These are phyloP conservation scores for honey bee (Apis mellifera) DNA, from an alignment of 1,140 invertebrate genomes.

Conservation along the genomic window Amel_HAv3.1 CM009943.2:3429501-3430000, in stretches of 20 bases:
- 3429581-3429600: background rate
- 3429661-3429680: background rate
- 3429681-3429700: background rate
- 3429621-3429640: too few species aligned
- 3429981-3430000: constrained; percentile 19
- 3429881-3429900: constrained; percentile 12
- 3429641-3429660: background rate
- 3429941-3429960: background rate
- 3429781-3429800: too few species aligned
- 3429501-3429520: too few species aligned
- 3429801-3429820: too few species aligned
- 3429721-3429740: background rate
- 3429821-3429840: too few species aligned
- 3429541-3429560: too few species aligned
- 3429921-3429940: background rate
- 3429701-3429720: background rate
- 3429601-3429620: background rate
- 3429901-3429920: constrained; percentile 49
- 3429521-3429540: too few species aligned
- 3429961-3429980: too few species aligned
- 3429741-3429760: background rate
- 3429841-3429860: background rate
- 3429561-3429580: background rate
- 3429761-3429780: background rate
- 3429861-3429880: constrained; percentile 31